These are phyloP conservation scores for Acromyrmex heyeri DNA, from an alignment of 1,140 invertebrate species.

Conservation along the genomic window DNA sequence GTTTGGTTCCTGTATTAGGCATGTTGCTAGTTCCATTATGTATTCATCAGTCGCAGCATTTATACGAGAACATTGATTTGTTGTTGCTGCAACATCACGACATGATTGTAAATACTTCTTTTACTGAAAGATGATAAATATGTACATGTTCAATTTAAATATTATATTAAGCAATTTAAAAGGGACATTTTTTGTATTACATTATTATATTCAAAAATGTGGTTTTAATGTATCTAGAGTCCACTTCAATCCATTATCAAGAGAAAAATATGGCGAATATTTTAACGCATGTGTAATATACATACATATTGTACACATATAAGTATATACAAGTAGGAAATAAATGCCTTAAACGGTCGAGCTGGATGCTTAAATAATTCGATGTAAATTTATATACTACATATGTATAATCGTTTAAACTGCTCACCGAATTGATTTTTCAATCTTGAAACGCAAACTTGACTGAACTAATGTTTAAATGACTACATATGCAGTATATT, in stretches of 20 bases:
- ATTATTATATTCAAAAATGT: neutral
- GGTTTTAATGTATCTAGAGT: neutral
- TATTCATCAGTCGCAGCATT: slow-evolving; percentile 50
- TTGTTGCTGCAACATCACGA: slow-evolving; percentile 9
- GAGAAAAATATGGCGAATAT: neutral
- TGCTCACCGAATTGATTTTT: too few relatives aligned
- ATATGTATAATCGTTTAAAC: too few relatives aligned
- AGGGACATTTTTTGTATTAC: neutral
- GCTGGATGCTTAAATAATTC: too few relatives aligned
- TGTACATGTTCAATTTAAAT: neutral
- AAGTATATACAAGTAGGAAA: neutral
- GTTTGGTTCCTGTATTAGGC: slow-evolving; percentile 63
- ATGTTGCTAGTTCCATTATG: slow-evolving; percentile 47
- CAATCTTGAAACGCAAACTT: too few relatives aligned
- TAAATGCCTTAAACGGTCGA: too few relatives aligned
- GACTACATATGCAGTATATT: too few relatives aligned
- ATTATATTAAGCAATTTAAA: neutral
- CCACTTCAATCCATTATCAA: neutral
- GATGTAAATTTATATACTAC: too few relatives aligned
- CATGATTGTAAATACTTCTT: neutral
- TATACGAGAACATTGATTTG: slow-evolving; percentile 49
- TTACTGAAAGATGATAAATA: neutral
- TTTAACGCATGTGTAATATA: too few relatives aligned
- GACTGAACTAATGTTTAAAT: too few relatives aligned
- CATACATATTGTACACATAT: neutral